phyloP scores from a whole-genome alignment of 2,888 invertebrate species.

The Pristionchus maxplancki region DNA sequence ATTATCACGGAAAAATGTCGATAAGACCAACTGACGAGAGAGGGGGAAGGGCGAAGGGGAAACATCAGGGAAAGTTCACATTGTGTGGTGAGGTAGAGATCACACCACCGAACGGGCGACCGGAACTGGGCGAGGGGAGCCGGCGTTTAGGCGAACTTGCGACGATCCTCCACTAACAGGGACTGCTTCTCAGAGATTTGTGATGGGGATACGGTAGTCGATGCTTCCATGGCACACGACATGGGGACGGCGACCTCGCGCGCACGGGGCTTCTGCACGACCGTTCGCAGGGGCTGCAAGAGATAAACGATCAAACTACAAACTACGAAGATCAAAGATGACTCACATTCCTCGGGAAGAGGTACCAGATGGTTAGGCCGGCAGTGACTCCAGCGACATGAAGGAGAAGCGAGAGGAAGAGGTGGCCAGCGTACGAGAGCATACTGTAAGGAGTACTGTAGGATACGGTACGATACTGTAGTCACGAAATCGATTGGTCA shows the following conservation, averaged over 20 bases:
- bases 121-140: neutral
- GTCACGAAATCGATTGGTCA: too few relatives aligned
- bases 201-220: slow-evolving; percentile 15
- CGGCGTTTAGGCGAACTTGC: slow-evolving; percentile 49
- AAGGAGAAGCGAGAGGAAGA: slow-evolving; percentile 66
- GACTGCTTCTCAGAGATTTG: slow-evolving; percentile 20
- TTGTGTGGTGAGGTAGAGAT: neutral
- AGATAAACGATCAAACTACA: slow-evolving; percentile 18
- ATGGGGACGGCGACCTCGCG: neutral
- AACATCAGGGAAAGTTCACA: neutral
- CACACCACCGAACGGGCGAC: slow-evolving; percentile 6
- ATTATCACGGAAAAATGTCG: neutral
- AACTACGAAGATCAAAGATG: neutral
- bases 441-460: neutral
- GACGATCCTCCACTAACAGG: neutral
- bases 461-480: too few relatives aligned
- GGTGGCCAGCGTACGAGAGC: slow-evolving; percentile 65
- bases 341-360: slow-evolving; percentile 74
- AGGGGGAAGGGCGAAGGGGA: neutral
- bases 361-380: slow-evolving; percentile 72
- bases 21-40: neutral
- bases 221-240: slow-evolving; percentile 14
- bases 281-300: slow-evolving; percentile 51
- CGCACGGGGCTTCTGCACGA: neutral
- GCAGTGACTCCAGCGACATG: slow-evolving; percentile 67